These are phyloP conservation scores for Hephaestus fuliginosus DNA, from an alignment of 2,797 vertebrate species.

Conservation along the genomic window DNA sequence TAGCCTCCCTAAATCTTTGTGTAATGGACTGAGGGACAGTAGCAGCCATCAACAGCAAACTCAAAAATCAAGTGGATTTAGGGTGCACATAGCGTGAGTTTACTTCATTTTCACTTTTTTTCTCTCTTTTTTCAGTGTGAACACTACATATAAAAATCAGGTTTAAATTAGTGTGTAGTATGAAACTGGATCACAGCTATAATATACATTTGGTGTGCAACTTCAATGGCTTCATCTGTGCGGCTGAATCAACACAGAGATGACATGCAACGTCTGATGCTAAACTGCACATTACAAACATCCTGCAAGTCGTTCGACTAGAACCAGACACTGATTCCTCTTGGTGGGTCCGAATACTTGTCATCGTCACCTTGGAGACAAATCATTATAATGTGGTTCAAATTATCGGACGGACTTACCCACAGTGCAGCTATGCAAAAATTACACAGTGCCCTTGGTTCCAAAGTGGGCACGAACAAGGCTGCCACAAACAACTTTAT, in stretches of 20 bases:
- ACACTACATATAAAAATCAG: not conserved
- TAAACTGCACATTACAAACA: slow-evolving; percentile 36
- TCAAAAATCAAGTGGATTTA: not conserved
- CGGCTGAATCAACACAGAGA: slow-evolving; percentile 10
- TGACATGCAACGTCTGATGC: not conserved
- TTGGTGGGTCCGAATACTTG: slow-evolving; percentile 58
- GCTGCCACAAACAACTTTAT: slow-evolving; percentile 82
- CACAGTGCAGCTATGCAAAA: slow-evolving; percentile 51
- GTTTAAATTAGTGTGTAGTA: not conserved
- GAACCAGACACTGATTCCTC: slow-evolving; percentile 48
- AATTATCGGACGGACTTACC: slow-evolving; percentile 44
- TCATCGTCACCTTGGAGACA: slow-evolving; percentile 59
- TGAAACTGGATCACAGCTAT: not conserved
- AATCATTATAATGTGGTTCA: slow-evolving; percentile 52
- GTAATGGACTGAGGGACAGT: not conserved
- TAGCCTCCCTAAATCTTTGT: not conserved
- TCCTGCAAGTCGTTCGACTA: slow-evolving; percentile 13
- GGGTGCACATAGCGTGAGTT: not conserved
- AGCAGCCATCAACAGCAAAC: not conserved
- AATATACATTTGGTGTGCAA: not conserved
- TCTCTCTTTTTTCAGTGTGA: not conserved
- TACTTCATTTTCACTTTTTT: not conserved
- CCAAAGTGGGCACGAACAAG: slow-evolving; percentile 70
- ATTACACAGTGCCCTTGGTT: slow-evolving; percentile 58
- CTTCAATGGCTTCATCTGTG: not conserved